Conservation (phyloP, 2,888 invertebrate genomes). For the Nemapogon koenigi region DNA sequence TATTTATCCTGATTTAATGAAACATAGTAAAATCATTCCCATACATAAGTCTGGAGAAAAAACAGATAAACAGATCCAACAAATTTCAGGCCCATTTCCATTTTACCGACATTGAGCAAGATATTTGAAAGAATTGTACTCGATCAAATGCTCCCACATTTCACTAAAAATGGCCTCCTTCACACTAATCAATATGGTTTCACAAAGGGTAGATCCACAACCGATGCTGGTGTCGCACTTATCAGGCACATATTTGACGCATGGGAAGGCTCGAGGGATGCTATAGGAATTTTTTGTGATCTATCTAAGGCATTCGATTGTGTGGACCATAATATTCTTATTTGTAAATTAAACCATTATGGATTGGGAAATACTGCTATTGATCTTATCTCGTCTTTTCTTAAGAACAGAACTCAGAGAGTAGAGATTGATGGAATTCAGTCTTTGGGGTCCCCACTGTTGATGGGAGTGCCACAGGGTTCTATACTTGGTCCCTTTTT, state of each 20-base stretch:
- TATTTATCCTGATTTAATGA: constrained; percentile 14
- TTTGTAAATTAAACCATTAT: no score
- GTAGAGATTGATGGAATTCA: no score
- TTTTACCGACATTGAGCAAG: constrained; percentile 13
- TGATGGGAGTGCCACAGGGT: constrained; percentile 3
- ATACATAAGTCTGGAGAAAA: constrained; percentile 14
- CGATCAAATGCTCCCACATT: no score
- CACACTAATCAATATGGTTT: no score
- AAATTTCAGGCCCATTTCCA: constrained; percentile 15
- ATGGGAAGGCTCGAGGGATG: constrained; percentile 3
- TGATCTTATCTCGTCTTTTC: no score
- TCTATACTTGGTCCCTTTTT: background rate
- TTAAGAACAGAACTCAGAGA: no score
- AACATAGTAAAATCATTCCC: constrained; percentile 14
- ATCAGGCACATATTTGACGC: constrained; percentile 2
- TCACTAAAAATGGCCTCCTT: no score
- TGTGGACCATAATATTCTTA: no score
- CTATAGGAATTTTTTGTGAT: constrained; percentile 7
- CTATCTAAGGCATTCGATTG: constrained; percentile 9
- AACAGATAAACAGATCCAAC: constrained; percentile 10
- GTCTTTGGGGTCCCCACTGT: no score
- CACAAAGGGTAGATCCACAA: constrained; percentile 4
- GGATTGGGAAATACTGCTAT: no score
- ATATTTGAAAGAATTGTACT: constrained; percentile 16
- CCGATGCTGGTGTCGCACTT: constrained; percentile 7